Evolutionary conservation across 2,797 vertebrate genomes (phyloP).

Genomic region (Myotis pilosus): DNA sequence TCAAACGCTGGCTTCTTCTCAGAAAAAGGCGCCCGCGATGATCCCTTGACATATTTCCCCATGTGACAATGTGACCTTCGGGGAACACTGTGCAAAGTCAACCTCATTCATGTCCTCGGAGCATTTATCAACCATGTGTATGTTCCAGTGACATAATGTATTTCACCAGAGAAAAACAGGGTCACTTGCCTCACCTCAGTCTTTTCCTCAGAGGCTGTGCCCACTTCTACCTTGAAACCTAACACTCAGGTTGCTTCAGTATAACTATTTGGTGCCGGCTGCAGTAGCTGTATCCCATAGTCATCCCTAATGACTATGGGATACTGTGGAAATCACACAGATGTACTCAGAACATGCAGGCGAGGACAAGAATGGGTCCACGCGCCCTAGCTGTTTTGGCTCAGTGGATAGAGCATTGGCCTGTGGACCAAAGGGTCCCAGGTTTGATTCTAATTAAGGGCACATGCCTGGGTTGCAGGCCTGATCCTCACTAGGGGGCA

Average conservation of each 20-base stretch:
- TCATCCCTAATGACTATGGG: constrained; percentile 72
- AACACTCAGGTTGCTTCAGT: constrained; percentile 62
- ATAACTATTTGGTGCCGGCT: constrained; percentile 75
- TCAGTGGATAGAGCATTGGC: too few relatives aligned
- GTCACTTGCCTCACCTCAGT: not conserved
- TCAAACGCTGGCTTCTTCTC: not conserved
- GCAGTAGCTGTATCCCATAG: constrained; percentile 66
- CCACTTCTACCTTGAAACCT: not conserved
- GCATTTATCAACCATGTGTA: not conserved
- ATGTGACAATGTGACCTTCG: not conserved
- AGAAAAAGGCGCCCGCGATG: not conserved
- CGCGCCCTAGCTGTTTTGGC: too few relatives aligned
- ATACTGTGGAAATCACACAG: constrained; percentile 74
- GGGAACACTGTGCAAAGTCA: not conserved
- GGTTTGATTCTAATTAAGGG: too few relatives aligned
- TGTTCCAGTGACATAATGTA: not conserved
- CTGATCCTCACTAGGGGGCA: too few relatives aligned
- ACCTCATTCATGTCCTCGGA: not conserved
- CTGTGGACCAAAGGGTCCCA: too few relatives aligned
- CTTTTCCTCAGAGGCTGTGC: not conserved
- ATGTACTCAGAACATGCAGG: constrained; percentile 71
- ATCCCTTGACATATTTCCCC: not conserved
- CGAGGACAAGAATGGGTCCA: constrained; percentile 14
- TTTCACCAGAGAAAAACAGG: not conserved
- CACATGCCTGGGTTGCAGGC: too few relatives aligned